Evolutionary conservation across 2,113 vertebrate genomes (phyloP), one percentile per base, ranked within the genome.

Genomic region (Oenanthe oenanthe): DNA sequence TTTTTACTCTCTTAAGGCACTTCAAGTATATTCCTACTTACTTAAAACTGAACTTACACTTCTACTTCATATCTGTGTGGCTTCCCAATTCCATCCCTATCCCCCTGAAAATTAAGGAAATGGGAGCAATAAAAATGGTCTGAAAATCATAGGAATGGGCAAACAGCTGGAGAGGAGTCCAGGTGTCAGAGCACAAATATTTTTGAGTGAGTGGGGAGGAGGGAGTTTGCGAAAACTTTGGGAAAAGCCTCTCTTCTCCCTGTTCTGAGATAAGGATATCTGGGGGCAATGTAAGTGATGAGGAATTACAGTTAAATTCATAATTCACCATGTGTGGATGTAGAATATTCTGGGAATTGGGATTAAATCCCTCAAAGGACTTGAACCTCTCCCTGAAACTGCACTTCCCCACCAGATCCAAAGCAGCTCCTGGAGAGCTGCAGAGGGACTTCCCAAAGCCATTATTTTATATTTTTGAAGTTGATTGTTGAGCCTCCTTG

Each of bases 261-360:
- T 56, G 28, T 43, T 51, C 20, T 28, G 28, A 85, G 45, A 8
- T 2, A 7, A 50, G 13, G 32, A 31, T 43, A 10, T 40, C 65
- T n/a, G 34, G 53, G 70, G 77, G 48, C 4, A 17, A 42, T 3
- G 3, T 14, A n/a, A 22, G 57, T 9, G 82, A 20, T 28, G 38
- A 50, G 63, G 57, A 62, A 2, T 43, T 43, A 1, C 22, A 47
- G 51, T 78, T 61, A 58, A 84, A 77, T 66, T 32, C 14, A 6
- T 7, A 1, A 32, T 26, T 21, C 28, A 2, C 13, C 6, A 0
- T 3, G 26, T 53, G 54, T 21, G 29, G 8, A 0, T 3, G 32
- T 51, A 78, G 76, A 31, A 88, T 91, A 25, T 68, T 85, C 81
- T 82, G 77, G 61, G 85, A 25, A 5, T 25, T 4, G 5, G 86